These are phyloP conservation scores for Gymnocheta viridis DNA, from an alignment of 2,888 invertebrate species.

Conservation along the genomic window DNA sequence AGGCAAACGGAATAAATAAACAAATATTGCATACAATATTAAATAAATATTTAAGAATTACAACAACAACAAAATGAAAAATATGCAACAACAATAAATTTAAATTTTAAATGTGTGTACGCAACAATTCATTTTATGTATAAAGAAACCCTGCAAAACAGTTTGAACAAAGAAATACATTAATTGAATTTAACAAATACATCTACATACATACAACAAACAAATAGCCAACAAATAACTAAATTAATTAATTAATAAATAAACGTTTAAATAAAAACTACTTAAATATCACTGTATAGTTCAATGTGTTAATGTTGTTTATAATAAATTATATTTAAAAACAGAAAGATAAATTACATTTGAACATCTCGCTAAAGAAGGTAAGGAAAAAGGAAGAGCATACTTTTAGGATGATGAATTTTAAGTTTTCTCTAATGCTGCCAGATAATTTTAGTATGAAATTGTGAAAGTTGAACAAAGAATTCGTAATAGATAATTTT, in stretches of 20 bases:
- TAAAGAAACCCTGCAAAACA: constrained; percentile 46
- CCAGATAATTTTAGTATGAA: too few relatives aligned
- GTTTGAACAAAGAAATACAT: constrained; percentile 67
- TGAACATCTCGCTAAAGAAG: constrained; percentile 1
- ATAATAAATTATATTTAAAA: constrained; percentile 60
- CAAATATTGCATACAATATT: not conserved
- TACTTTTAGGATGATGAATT: constrained; percentile 4
- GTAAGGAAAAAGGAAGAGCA: not conserved
- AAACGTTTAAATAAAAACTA: constrained; percentile 29
- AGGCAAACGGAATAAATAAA: not conserved
- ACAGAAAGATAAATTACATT: not conserved
- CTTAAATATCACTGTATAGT: constrained; percentile 71
- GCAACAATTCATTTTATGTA: constrained; percentile 58
- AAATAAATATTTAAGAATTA: constrained; percentile 10
- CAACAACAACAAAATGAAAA: constrained; percentile 3
- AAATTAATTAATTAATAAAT: constrained; percentile 53
- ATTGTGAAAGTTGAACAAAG: too few relatives aligned
- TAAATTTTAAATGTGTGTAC: constrained; percentile 63
- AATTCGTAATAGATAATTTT: too few relatives aligned
- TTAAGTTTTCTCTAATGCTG: not conserved
- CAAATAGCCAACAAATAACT: constrained; percentile 18
- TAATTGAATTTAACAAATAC: constrained; percentile 68
- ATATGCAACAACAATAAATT: constrained; percentile 11
- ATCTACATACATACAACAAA: constrained; percentile 65
- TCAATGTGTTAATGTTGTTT: constrained; percentile 77